Percentiles rank a stretch among this genome's conserved stretches.
phyloP scores from a whole-genome alignment of 2,888 invertebrate species.

The Tetranychus truncatus region DNA sequence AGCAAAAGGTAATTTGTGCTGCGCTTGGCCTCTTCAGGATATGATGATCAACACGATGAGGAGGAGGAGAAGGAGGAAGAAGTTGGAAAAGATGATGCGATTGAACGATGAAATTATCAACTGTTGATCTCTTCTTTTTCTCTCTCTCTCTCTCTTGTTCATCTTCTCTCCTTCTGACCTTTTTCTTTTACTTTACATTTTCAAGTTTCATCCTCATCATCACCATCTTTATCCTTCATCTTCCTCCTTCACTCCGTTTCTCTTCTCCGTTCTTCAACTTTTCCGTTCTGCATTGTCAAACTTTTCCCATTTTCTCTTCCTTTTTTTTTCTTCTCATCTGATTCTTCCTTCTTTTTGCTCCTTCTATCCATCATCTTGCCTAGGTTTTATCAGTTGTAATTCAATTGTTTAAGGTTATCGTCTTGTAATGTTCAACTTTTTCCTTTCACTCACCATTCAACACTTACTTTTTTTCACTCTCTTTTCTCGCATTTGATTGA shows the following conservation, averaged over 20 bases:
- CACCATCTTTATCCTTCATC: not conserved
- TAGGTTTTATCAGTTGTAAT: not conserved
- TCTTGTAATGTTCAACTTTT: too few species aligned
- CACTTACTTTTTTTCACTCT: too few species aligned
- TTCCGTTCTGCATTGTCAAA: too few species aligned
- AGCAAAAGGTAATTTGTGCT: not conserved
- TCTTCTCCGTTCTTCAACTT: not conserved
- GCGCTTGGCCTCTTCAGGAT: not conserved
- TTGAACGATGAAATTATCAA: not conserved
- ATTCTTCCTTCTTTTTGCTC: not conserved
- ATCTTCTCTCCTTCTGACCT: not conserved
- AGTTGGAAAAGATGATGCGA: not conserved
- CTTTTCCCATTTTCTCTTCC: not conserved
- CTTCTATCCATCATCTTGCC: not conserved
- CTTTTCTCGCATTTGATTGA: too few species aligned
- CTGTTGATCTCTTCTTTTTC: not conserved
- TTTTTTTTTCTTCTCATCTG: not conserved
- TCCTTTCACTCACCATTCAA: too few species aligned
- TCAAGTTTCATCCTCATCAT: not conserved
- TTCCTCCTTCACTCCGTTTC: not conserved
- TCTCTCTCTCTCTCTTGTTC: not conserved
- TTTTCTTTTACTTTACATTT: not conserved
- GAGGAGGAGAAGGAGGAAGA: not conserved
- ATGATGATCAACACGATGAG: not conserved
- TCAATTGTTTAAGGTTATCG: not conserved